phyloP scores from a whole-genome alignment of 2,888 invertebrate genomes.

The Phlogophora meticulosa region DNA sequence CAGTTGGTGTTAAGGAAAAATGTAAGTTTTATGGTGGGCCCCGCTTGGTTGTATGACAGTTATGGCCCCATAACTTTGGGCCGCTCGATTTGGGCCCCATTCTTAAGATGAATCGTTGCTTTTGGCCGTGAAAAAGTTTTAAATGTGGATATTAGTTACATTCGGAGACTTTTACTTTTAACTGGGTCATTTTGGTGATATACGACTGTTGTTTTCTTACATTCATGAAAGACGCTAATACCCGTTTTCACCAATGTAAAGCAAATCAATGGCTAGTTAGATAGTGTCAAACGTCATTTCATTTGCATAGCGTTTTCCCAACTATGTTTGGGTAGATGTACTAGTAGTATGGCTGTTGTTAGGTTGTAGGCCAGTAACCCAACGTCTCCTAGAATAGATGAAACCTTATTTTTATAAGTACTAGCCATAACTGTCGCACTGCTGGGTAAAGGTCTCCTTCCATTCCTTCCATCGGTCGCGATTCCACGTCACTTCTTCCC shows the following conservation, averaged over 20 bases:
- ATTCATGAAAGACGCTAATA: not conserved
- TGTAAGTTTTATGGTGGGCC: constrained; percentile 41
- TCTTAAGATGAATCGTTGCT: constrained; percentile 48
- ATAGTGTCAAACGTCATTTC: no score
- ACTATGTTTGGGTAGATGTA: no score
- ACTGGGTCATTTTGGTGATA: constrained; percentile 4
- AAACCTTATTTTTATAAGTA: no score
- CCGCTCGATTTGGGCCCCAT: constrained; percentile 39
- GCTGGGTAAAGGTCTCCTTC: no score
- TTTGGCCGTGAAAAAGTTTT: constrained; percentile 54
- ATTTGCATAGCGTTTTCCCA: no score
- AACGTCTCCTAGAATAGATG: no score
- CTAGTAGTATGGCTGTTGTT: no score
- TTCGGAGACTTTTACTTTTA: constrained; percentile 15
- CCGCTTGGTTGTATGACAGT: constrained; percentile 55
- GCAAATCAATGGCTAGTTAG: not conserved
- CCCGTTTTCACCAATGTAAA: no score
- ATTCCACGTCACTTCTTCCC: no score
- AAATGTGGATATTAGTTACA: constrained; percentile 40
- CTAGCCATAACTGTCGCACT: no score
- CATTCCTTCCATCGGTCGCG: no score
- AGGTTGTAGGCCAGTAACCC: no score
- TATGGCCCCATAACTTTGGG: constrained; percentile 54
- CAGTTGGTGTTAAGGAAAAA: constrained; percentile 38
- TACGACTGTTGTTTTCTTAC: constrained; percentile 6